Evolutionary conservation across 2,797 vertebrate genomes (phyloP), one percentile per base, ranked within the genome.

Genomic region (Urocyon cinereoargenteus): DNA sequence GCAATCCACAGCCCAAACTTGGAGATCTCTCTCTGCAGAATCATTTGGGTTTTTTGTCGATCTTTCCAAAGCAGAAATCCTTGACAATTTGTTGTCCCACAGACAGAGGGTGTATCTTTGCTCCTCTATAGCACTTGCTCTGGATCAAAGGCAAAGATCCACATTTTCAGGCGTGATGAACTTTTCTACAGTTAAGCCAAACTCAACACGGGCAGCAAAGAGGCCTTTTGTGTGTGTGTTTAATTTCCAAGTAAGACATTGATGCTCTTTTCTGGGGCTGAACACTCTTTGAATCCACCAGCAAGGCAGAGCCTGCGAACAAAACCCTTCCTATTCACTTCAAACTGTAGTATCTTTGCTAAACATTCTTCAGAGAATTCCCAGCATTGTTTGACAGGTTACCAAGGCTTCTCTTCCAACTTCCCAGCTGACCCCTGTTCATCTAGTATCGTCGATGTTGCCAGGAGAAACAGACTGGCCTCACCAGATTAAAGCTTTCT

Each of bases 281-380:
- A 96, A 97, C 34, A 92, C 73, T 94, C 94, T 97, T 97, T 92
- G 96, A 97, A 97, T 98, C 94, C 62, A 97, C 92, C 84, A 92
- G 96, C 45, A 92, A 97, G 90, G 91, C 94, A 96, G 89, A 95
- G 90, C 59, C 97, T 95, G 88, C 4, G 96, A 98, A 97, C 97
- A 98, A 98, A 98, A 97, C 90, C 92, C 59, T 97, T 84, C 64
- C 97, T 97, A 97, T 98, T 98, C 97, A 97, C 88, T 98, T 97
- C 96, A 96, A 93, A 98, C 97, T 89, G 45, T 73, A 87, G 94
- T 97, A 94, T 97, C 96, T 97, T 97, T 97, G 92, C 96, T 96
- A 91, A 97, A 97, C 92, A 96, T 96, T 96, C 97, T 96, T 97
- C 88, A 82, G 97, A 98, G 96, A 97, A 97, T 98, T 97, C 97